These are phyloP conservation scores for Neomicropteryx cornuta DNA, from an alignment of 1,140 invertebrate species.

Conservation along the genomic window DNA sequence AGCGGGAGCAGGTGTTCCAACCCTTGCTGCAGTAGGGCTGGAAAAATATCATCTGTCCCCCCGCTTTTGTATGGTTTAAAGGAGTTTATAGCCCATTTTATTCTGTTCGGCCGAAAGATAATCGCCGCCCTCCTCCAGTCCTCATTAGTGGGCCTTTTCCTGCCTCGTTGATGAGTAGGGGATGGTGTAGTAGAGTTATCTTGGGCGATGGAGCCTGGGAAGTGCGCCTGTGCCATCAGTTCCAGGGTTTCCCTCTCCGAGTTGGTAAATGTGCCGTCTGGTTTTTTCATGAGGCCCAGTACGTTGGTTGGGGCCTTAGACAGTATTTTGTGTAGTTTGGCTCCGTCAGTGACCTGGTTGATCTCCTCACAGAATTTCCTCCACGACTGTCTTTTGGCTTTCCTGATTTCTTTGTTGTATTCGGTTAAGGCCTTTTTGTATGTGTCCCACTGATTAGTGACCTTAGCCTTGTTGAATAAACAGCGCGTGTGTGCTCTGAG, in stretches of 20 bases:
- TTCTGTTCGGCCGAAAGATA: too few species aligned
- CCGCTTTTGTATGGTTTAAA: too few species aligned
- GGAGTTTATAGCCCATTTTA: too few species aligned
- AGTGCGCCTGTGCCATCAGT: not conserved
- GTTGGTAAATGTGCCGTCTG: not conserved
- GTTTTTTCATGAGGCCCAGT: not conserved
- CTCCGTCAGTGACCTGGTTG: not conserved
- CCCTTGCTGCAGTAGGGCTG: too few species aligned
- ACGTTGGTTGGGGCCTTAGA: not conserved
- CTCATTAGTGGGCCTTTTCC: too few species aligned
- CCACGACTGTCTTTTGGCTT: not conserved
- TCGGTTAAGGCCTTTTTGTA: not conserved
- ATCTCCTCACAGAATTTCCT: not conserved
- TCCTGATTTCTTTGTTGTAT: conserved; percentile 2
- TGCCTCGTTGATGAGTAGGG: too few species aligned
- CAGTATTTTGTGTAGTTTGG: not conserved
- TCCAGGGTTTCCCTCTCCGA: not conserved
- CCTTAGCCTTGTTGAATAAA: not conserved
- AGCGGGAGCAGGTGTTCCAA: too few species aligned
- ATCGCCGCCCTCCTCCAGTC: too few species aligned
- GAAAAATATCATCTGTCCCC: too few species aligned
- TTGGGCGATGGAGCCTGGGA: not conserved
- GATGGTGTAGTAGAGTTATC: too few species aligned
- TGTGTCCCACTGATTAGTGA: not conserved
- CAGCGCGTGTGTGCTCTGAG: not conserved